These are phyloP conservation scores for Noctua janthe DNA, from an alignment of 2,888 invertebrate species.

Conservation along the genomic window DNA sequence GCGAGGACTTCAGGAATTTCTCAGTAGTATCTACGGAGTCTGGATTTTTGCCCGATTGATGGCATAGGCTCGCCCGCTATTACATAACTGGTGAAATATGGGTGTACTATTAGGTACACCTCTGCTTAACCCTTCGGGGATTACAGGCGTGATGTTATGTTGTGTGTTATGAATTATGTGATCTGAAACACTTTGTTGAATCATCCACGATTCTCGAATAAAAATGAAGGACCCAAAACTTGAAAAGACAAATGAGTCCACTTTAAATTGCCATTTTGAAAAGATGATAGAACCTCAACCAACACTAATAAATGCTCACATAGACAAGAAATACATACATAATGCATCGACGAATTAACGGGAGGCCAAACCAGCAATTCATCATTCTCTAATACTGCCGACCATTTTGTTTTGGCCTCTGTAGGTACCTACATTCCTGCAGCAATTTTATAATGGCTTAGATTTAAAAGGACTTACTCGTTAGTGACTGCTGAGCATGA, in stretches of 20 bases:
- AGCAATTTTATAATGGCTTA: not conserved
- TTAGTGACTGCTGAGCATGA: too few species aligned
- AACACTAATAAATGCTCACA: constrained; percentile 31
- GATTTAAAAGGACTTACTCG: too few species aligned
- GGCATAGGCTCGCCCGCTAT: too few species aligned
- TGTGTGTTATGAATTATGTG: too few species aligned
- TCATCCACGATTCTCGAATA: not conserved
- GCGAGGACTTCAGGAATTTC: too few species aligned
- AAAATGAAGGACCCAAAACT: not conserved
- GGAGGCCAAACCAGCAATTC: constrained; percentile 71
- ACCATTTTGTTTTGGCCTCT: constrained; percentile 64
- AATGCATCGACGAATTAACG: constrained; percentile 68
- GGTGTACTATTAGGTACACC: too few species aligned
- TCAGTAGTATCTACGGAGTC: too few species aligned
- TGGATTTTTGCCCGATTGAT: too few species aligned
- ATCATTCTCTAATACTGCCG: constrained; percentile 70
- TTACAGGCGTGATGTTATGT: too few species aligned
- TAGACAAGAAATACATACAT: constrained; percentile 63
- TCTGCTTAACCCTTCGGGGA: too few species aligned
- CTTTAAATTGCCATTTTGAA: constrained; percentile 21
- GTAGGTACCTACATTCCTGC: not conserved
- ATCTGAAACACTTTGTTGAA: not conserved
- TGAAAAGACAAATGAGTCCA: constrained; percentile 1
- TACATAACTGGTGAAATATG: too few species aligned
- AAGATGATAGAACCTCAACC: constrained; percentile 27